These are phyloP conservation scores for Delichon dasypus DNA, from an alignment of 2,797 vertebrate genomes.

Conservation along the genomic window DNA sequence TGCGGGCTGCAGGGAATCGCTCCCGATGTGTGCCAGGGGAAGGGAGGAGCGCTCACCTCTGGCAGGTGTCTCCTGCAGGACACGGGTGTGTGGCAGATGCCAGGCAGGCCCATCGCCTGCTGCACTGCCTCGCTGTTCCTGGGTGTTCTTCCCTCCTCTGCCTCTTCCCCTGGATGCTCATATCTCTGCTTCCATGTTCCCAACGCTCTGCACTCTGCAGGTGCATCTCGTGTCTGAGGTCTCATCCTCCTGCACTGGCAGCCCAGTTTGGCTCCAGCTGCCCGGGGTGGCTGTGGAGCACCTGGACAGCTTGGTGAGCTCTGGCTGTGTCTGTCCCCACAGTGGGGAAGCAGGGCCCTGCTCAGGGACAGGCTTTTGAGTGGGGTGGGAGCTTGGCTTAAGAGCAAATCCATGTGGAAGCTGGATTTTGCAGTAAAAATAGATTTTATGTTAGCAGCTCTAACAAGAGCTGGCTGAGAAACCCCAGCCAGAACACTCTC, in stretches of 20 bases:
- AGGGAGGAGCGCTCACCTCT: background rate
- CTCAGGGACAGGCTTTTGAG: background rate
- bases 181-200: accelerated
- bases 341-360: background rate
- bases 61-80: background rate
- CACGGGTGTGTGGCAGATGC: background rate
- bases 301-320: background rate
- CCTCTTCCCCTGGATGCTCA: background rate
- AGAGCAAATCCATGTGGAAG: background rate
- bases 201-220: background rate
- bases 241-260: background rate
- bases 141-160: background rate
- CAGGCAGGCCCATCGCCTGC: background rate
- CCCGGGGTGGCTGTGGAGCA: background rate
- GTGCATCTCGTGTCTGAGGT: background rate
- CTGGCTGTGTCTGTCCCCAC: background rate
- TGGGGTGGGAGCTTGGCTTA: background rate
- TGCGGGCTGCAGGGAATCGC: background rate
- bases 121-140: background rate
- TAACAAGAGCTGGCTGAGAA: background rate
- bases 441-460: background rate
- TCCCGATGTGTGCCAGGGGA: background rate
- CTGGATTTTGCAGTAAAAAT: background rate
- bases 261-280: background rate
- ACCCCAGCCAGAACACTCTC: background rate